Evolutionary conservation across 2,113 vertebrate genomes (phyloP), one percentile per base, ranked within the genome.

Genomic region (Oreamnos americanus): DNA sequence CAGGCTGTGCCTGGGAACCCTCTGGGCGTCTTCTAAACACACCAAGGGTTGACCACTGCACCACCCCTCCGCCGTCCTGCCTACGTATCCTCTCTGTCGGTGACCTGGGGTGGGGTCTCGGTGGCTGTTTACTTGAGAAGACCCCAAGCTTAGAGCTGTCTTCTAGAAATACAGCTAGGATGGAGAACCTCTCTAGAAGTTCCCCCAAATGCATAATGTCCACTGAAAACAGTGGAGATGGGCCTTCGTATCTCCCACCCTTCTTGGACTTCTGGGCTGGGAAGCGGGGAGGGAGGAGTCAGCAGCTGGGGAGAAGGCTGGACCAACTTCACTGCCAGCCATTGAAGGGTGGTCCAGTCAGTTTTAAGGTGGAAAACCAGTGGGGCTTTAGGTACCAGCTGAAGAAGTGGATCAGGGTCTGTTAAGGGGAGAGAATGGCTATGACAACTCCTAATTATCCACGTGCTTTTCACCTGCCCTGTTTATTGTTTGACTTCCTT

Each of bases 81-180:
- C 53, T 47, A 7, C 2, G 51, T 2, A 15, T 51, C 67, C 57
- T 36, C 2, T 53, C 58, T 89, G 74, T 39, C 9, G 7, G 33
- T 30, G 26, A 30, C 76, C 55, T 84, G 39, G 53, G 43, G 14
- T 47, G 14, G 57, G 87, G 39, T 87, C 11, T 43, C 10, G 23
- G 74, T 3, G 14, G 43, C 0, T 10, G n/a, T 86, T 21, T 78
- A 12, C 25, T 78, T 76, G 36, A 43, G 13, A 78, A 88, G 74
- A 45, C 64, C 19, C n/a, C n/a, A 39, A 11, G 16, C 49, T 87
- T 55, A 81, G 78, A 67, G 30, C 2, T n/a, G 9, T 51, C 15
- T 87, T 87, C 36, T 58, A 83, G 87, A 94, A 82, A 57, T 45
- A 62, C 30, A 87, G 62, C 60, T 85, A n/a, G 26, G 30, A 87